Evolutionary conservation across 2,888 invertebrate species (phyloP), one percentile per base, ranked within the genome.

Genomic region (Eristalis arbustorum): DNA sequence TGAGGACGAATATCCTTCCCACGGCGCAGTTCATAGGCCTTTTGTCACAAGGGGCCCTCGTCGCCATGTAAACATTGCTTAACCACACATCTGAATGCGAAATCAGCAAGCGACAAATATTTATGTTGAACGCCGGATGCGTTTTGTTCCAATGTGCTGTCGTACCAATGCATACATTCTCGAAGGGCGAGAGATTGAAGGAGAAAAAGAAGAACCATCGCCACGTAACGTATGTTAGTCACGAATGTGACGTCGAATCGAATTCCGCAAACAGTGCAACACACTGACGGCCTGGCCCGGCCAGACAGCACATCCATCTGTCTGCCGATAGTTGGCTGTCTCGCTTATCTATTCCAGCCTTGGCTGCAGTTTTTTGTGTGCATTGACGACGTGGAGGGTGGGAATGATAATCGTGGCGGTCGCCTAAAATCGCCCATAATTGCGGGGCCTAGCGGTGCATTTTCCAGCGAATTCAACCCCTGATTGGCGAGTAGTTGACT

Each of bases 91-190:
- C 82, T 87, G 82, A 87, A 87, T 87, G 78, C 72, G 78, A 87
- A 87, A 87, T 82, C 87, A 87, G 87, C 87, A 63, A 78, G 87
- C 75, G 75, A 79, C 87, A 87, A 82, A 87, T 87, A 87, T 87
- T 87, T 87, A 87, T 87, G 87, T 87, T 87, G 72, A 87, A 87
- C 79, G 75, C 87, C 82, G 82, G 87, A 87, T 87, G 87, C 87
- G 78, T 87, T 83, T 87, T 82, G 87, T 83, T 87, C 67, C 74
- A 77, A 66, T 67, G 75, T 42, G 22, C 49, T 8, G 18, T 49
- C 49, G 74, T 69, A 57, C 67, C 72, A 62, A n/a, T 23, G 71
- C 67, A 75, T 63, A 57, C 66, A 79, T 74, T 78, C 71, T 69
- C 25, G 56, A 23, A 40, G 22, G 34, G n/a, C 13, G 5, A 13